Percentiles rank a stretch among this genome's conserved stretches.
These are phyloP conservation scores for Diplogasteroides magnus DNA, from an alignment of 1,140 invertebrate genomes.

Conservation along the genomic window DNA sequence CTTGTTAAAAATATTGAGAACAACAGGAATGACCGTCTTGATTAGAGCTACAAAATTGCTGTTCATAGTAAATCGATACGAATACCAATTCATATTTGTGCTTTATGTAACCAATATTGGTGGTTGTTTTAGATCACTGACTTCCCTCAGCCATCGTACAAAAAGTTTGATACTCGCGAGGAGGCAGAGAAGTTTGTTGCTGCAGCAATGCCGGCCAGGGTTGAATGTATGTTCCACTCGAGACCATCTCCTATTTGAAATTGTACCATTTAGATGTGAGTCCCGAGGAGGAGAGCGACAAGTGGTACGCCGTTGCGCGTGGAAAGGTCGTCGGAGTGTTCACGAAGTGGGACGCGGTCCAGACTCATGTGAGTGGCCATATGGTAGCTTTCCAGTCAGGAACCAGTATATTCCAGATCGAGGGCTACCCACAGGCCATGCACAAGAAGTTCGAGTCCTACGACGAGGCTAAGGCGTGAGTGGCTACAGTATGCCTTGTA, in stretches of 20 bases:
- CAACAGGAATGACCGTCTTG: too few species aligned
- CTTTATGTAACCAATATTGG: too few species aligned
- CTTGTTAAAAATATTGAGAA: too few species aligned
- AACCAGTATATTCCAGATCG: conserved; percentile 26
- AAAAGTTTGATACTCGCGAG: conserved; percentile 30
- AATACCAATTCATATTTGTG: too few species aligned
- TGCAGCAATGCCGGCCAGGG: conserved; percentile 12
- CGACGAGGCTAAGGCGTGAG: conserved; percentile 19
- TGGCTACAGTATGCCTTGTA: background rate
- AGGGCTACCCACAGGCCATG: conserved; percentile 22
- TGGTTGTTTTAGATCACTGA: conserved; percentile 32
- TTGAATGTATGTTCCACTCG: conserved; percentile 13
- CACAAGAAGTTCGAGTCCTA: conserved; percentile 20
- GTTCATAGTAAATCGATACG: too few species aligned
- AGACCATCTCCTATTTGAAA: too few species aligned
- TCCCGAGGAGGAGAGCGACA: conserved; percentile 16
- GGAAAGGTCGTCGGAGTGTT: conserved; percentile 37
- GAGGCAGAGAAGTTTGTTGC: conserved; percentile 30
- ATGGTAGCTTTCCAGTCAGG: background rate
- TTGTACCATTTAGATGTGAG: conserved; percentile 21
- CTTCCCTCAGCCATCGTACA: conserved; percentile 34
- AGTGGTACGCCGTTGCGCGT: conserved; percentile 40
- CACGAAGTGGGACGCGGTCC: conserved; percentile 32
- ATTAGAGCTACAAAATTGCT: too few species aligned
- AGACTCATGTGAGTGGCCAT: conserved; percentile 26